A percentile compares a stretch with the other conserved stretches of the same genome.
phyloP scores from a whole-genome alignment of 2,888 invertebrate species.

The Diaphora mendica region DNA sequence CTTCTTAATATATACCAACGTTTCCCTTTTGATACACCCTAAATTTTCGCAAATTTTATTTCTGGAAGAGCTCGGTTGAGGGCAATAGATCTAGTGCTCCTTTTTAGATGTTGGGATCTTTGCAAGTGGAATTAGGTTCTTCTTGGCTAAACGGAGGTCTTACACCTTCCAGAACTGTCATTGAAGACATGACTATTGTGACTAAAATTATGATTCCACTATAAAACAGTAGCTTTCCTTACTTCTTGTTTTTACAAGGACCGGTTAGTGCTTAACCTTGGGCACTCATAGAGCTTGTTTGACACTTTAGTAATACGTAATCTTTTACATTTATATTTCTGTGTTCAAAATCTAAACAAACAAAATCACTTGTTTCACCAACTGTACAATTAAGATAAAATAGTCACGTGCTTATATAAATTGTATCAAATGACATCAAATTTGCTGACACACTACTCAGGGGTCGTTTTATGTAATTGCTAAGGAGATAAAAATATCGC shows the following conservation, averaged over 20 bases:
- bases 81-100: neutral
- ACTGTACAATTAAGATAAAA: conserved; percentile 26
- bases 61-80: neutral
- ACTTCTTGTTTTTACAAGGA: neutral
- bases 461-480: conserved; percentile 4
- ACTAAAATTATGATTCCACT: no score
- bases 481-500: neutral
- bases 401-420: conserved; percentile 23
- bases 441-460: conserved; percentile 10
- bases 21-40: no score
- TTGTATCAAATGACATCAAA: conserved; percentile 10
- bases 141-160: neutral
- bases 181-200: no score
- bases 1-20: no score
- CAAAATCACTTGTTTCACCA: neutral
- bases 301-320: neutral
- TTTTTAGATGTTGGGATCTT: neutral
- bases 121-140: neutral
- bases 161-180: neutral
- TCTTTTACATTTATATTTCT: no score
- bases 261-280: neutral
- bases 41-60: neutral
- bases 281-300: neutral
- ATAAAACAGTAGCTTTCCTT: neutral
- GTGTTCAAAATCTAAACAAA: neutral